Conservation (phyloP, 2,113 vertebrate genomes). For the Dolichotis patagonum region DNA sequence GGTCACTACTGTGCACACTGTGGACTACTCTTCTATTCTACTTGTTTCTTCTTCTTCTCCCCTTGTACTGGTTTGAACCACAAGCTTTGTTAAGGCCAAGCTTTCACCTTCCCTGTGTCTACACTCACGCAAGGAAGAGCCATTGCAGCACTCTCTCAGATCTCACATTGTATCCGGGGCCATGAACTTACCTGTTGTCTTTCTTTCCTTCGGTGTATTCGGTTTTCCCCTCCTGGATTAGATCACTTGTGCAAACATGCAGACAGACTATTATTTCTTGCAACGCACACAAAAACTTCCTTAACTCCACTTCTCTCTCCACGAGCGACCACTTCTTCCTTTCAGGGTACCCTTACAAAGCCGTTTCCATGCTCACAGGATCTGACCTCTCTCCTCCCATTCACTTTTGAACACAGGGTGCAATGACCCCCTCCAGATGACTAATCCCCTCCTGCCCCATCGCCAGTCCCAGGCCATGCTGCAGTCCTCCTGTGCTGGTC, state of each 20-base stretch:
- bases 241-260: background rate
- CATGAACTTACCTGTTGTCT: background rate
- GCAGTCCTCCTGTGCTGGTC: background rate
- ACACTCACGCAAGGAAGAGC: background rate
- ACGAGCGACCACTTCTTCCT: background rate
- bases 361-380: background rate
- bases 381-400: background rate
- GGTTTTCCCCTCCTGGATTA: background rate
- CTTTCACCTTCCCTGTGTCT: background rate
- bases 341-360: background rate
- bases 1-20: background rate
- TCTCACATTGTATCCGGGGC: background rate
- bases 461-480: background rate
- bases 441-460: background rate
- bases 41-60: background rate
- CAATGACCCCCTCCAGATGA: background rate
- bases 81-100: background rate
- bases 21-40: background rate
- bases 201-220: background rate
- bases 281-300: background rate
- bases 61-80: background rate
- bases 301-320: background rate
- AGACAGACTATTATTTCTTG: background rate
- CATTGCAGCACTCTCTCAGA: fast-evolving
- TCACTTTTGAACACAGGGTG: background rate